Evolutionary conservation across 2,113 vertebrate species (phyloP).

Genomic region (Halcyon senegalensis): DNA sequence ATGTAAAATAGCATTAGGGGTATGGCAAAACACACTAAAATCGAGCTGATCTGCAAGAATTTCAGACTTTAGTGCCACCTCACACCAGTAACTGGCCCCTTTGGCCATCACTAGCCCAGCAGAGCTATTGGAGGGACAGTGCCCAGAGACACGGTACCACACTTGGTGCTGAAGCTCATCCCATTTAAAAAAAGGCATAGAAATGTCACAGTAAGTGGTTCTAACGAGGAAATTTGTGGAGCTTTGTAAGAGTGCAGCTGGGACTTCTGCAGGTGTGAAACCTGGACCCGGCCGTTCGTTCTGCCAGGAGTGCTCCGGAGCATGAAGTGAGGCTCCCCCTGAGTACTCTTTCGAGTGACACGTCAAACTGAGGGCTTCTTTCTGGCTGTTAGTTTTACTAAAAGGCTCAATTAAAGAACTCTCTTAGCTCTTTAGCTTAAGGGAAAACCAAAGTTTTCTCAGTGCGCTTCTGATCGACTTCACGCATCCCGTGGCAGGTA

Average conservation of each 20-base stretch:
- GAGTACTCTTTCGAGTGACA: background rate
- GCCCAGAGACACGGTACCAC: background rate
- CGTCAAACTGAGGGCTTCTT: background rate
- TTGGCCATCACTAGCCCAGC: background rate
- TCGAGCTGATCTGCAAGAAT: background rate
- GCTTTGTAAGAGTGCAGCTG: background rate
- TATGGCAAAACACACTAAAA: background rate
- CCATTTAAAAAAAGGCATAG: fast-evolving
- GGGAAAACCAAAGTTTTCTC: no score
- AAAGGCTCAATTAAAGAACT: background rate
- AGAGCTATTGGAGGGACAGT: background rate
- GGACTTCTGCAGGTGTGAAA: background rate
- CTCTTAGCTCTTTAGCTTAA: background rate
- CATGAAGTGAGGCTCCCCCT: background rate
- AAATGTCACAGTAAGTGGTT: background rate
- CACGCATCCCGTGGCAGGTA: background rate
- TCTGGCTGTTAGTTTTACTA: background rate
- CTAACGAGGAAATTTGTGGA: background rate
- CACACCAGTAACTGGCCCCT: background rate
- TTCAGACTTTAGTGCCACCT: background rate
- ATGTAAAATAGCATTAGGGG: background rate
- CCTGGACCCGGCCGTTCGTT: no score
- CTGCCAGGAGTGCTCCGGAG: background rate
- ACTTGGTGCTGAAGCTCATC: background rate
- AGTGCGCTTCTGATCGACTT: background rate